Percentiles rank a stretch among this genome's conserved stretches.
Evolutionary conservation across 53 echinoderm and acorn worm species (phyloP).

Genomic region (Apostichopus leukothele): DNA sequence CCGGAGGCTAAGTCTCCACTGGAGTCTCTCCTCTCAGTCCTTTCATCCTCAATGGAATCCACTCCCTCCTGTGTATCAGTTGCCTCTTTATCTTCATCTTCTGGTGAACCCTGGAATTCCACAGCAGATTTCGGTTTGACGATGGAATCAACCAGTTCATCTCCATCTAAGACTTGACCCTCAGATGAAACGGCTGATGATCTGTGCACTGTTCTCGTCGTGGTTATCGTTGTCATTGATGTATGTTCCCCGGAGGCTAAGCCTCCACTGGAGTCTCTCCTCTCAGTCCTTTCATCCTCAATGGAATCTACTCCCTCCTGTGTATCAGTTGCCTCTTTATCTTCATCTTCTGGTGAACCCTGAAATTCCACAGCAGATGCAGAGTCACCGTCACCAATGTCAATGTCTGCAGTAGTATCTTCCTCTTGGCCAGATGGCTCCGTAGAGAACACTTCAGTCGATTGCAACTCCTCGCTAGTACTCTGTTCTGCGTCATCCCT

Average conservation of each 20-base stretch:
- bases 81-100: not conserved
- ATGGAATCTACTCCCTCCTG: not conserved
- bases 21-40: not conserved
- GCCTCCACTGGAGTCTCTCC: not conserved
- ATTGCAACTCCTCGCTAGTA: not conserved
- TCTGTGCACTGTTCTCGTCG: not conserved
- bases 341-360: not conserved
- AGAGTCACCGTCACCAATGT: not conserved
- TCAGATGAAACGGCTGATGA: conserved; percentile 10
- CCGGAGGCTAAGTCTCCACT: conserved; percentile 7
- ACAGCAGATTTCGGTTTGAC: conserved; percentile 56
- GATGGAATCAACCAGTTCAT: conserved; percentile 77
- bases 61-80: not conserved
- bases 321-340: not conserved
- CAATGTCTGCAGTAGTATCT: not conserved
- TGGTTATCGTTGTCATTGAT: conserved; percentile 3
- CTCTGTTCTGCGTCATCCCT: not conserved
- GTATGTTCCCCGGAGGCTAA: conserved; percentile 2
- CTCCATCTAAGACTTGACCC: conserved; percentile 30
- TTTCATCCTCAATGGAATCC: conserved; percentile 1
- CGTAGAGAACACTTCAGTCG: not conserved
- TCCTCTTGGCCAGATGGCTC: not conserved
- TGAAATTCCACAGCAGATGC: not conserved
- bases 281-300: not conserved
- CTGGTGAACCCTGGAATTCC: not conserved